A percentile compares a stretch with the other conserved stretches of the same genome.
Conservation (phyloP, 2,797 vertebrate species). For the Sparidentex hasta region DNA sequence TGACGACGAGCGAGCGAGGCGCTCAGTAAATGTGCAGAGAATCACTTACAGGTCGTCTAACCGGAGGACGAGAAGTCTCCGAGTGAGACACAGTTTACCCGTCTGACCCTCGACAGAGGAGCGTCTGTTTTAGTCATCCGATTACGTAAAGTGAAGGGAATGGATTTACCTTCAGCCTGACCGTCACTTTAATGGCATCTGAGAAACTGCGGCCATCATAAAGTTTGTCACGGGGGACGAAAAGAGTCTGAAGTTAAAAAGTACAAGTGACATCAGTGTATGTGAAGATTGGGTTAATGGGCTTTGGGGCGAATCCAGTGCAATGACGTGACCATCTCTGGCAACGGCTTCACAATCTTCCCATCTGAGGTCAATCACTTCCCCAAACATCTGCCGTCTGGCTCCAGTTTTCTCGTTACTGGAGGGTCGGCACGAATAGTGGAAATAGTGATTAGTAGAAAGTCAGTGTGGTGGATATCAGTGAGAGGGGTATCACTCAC, state of each 20-base stretch:
- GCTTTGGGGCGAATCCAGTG: slow-evolving; percentile 47
- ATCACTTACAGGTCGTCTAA: slow-evolving; percentile 30
- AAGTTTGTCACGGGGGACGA: slow-evolving; percentile 38
- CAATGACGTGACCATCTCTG: slow-evolving; percentile 74
- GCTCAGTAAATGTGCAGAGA: slow-evolving; percentile 29
- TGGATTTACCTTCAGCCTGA: slow-evolving; percentile 43
- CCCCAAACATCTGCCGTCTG: slow-evolving; percentile 75
- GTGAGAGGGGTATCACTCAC: slow-evolving; percentile 40
- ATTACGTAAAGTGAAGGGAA: slow-evolving; percentile 38
- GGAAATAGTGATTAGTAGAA: slow-evolving; percentile 71
- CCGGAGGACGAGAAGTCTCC: slow-evolving; percentile 18
- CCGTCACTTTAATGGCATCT: slow-evolving; percentile 29
- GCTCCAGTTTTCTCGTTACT: slow-evolving; percentile 73
- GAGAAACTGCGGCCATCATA: slow-evolving; percentile 17
- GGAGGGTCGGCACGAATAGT: slow-evolving; percentile 56
- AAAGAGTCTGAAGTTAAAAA: slow-evolving; percentile 26
- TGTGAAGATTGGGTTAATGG: slow-evolving; percentile 56
- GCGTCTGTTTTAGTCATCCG: slow-evolving; percentile 63
- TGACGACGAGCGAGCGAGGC: slow-evolving; percentile 12
- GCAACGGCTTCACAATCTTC: slow-evolving; percentile 61
- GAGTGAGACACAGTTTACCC: slow-evolving; percentile 25
- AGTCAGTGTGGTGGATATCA: slow-evolving; percentile 46
- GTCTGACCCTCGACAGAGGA: slow-evolving; percentile 43
- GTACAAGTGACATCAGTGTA: slow-evolving; percentile 60
- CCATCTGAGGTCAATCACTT: slow-evolving; percentile 77